Evolutionary conservation across 2,888 invertebrate genomes (phyloP).

Genomic region (Epirrita christyi): DNA sequence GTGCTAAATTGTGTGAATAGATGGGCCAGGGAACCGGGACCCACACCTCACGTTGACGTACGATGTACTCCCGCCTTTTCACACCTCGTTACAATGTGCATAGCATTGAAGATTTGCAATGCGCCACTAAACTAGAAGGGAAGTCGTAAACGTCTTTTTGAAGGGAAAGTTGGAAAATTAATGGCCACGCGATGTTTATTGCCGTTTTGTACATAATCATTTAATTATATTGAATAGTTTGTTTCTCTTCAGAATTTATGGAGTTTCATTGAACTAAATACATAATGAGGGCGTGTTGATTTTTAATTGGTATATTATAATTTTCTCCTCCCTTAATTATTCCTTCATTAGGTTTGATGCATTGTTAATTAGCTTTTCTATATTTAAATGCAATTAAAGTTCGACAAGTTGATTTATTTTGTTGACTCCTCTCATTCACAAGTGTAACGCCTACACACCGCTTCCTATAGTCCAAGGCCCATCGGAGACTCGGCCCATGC

Average conservation of each 20-base stretch:
- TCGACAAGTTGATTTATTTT: constrained; percentile 19
- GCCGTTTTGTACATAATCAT: constrained; percentile 38
- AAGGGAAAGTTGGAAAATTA: constrained; percentile 54
- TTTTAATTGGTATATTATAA: constrained; percentile 12
- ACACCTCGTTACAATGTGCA: constrained; percentile 54
- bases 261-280: constrained; percentile 17
- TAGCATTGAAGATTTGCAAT: constrained; percentile 49
- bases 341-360: neutral
- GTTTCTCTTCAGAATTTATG: constrained; percentile 25
- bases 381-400: constrained; percentile 20
- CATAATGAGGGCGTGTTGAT: constrained; percentile 10
- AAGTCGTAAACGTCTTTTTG: constrained; percentile 49
- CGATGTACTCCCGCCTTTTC: constrained; percentile 18
- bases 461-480: constrained; percentile 39
- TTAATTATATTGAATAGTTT: constrained; percentile 33
- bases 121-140: constrained; percentile 47
- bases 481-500: constrained; percentile 44
- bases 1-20: constrained; percentile 8
- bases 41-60: constrained; percentile 27
- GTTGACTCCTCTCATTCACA: neutral
- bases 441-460: constrained; percentile 38
- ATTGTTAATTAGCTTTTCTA: constrained; percentile 16
- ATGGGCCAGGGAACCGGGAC: no score
- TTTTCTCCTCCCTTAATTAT: constrained; percentile 20
- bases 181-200: constrained; percentile 43